Conservation (phyloP, 2,888 invertebrate genomes). For the Cephus sareptanus region DNA sequence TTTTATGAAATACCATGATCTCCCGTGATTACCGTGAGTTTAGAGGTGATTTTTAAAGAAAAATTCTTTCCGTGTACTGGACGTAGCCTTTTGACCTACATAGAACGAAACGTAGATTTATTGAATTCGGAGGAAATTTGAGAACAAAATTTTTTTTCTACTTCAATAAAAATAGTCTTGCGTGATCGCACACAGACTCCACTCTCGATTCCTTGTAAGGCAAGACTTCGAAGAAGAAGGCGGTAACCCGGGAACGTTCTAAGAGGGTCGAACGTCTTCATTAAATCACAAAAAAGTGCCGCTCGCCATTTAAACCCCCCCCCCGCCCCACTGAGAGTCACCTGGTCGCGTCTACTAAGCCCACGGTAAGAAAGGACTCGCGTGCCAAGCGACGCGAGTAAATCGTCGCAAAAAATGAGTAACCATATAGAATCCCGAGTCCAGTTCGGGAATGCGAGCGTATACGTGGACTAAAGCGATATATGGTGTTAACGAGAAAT, state of each 20-base stretch:
- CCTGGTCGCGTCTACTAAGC: not conserved
- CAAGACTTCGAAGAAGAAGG: not conserved
- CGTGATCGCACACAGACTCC: not conserved
- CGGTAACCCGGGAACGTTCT: not conserved
- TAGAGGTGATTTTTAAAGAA: too few species aligned
- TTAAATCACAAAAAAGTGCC: slow-evolving; percentile 20
- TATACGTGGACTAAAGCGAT: slow-evolving; percentile 15
- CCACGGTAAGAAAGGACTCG: slow-evolving; percentile 26
- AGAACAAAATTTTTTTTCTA: not conserved
- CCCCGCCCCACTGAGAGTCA: not conserved
- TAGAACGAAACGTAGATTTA: not conserved
- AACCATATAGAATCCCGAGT: slow-evolving; percentile 48
- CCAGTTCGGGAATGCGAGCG: slow-evolving; percentile 47
- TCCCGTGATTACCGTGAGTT: too few species aligned
- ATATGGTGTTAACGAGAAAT: slow-evolving; percentile 16
- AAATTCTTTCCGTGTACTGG: not conserved
- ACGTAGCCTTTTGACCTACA: not conserved
- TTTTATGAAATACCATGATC: too few species aligned
- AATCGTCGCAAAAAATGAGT: slow-evolving; percentile 40
- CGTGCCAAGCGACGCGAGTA: slow-evolving; percentile 26
- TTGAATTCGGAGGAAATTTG: not conserved
- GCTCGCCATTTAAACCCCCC: slow-evolving; percentile 11
- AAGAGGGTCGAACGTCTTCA: slow-evolving; percentile 25
- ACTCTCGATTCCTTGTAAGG: not conserved
- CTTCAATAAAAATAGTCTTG: not conserved